Evolutionary conservation across 2,888 invertebrate genomes (phyloP), one percentile per base, ranked within the genome.

Genomic region (Hirtodrosophila confusa): DNA sequence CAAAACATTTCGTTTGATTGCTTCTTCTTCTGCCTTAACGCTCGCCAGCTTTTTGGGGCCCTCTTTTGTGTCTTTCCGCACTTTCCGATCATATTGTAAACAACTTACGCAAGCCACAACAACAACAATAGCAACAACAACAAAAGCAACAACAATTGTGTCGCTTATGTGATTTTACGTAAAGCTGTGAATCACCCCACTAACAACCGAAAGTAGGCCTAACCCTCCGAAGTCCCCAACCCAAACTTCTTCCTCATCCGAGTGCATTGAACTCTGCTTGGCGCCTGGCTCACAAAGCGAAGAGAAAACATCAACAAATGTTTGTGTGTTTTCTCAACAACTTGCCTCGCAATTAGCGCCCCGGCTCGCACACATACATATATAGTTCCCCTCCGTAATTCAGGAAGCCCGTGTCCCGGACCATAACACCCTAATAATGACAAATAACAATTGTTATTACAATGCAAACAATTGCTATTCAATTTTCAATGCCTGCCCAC

Each of bases 101-200:
- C 86, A 88, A 88, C 89, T 86, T 86, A 89, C 75, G 86, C 89
- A 86, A 86, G 87, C 64, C 62, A 17, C 57, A 54, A 9, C 63
- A 60, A 36, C 56, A 51, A 31, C n/a, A n/a, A n/a, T n/a, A n/a
- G n/a, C n/a, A n/a, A n/a, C n/a, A 17, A 58, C 61, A 53, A 43
- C 43, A 56, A 60, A 27, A 56, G 44, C 63, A 51, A 29, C 73
- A 69, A 57, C 67, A 83, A 73, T 60, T 76, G 69, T 76, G 66
- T 78, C 82, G 75, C 82, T 78, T 69, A 63, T 69, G 66, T 63
- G 56, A 57, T 62, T 85, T 87, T 79, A 88, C 86, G 83, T 86
- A 82, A 82, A 86, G 53, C 68, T 67, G 66, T 88, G 88, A 88
- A 70, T 86, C 88, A 82, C 69, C 62, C 51, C 53, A 61, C 49